Evolutionary conservation across 2,888 invertebrate species (phyloP), one percentile per base, ranked within the genome.

Genomic region (Eledone cirrhosa): DNA sequence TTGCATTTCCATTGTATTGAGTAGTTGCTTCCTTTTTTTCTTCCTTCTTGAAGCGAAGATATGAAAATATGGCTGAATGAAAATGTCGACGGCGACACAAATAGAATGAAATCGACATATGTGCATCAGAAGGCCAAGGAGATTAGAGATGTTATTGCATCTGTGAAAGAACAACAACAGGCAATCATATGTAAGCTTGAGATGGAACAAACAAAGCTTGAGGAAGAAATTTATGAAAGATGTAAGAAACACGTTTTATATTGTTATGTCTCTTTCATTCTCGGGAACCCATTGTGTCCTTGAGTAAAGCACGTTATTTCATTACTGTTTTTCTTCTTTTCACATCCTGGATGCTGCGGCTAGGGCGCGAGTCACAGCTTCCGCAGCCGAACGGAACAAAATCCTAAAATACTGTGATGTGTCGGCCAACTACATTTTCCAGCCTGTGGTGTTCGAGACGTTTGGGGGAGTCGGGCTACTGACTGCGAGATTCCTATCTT

Each of bases 31-130:
- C 22, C 7, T 7, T 22, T 69, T 27, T 47, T 48, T 81, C 7
- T 53, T 65, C 48, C 69, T 75, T 19, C 81, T 41, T 14, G 24
- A 31, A 90, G 90, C 78, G 89, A 90, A 79, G 90, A 90, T 80
- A 82, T 90, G 33, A 83, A 86, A 79, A 88, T 85, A 80, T 89
- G 89, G 89, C 78, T 90, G 77, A 82, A 82, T 19, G 87, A 90
- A 79, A 86, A 88, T 79, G 80, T 86, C 80, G 84, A 84, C 14
- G 86, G 87, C 53, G 75, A 85, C 33, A n/a, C 13, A 19, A 72
- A 72, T 22, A 83, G 86, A 27, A 82, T 87, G 27, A 87, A 87
- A 7, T 84, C 85, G 11, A 86, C 86, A 1, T 86, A 86, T 22
- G 82, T 82, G 11, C 84, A 87, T 11, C 81, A 83, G 41, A 86